These are phyloP conservation scores for Seriola aureovittata DNA, from an alignment of 2,113 vertebrate species.

Conservation along the genomic window DNA sequence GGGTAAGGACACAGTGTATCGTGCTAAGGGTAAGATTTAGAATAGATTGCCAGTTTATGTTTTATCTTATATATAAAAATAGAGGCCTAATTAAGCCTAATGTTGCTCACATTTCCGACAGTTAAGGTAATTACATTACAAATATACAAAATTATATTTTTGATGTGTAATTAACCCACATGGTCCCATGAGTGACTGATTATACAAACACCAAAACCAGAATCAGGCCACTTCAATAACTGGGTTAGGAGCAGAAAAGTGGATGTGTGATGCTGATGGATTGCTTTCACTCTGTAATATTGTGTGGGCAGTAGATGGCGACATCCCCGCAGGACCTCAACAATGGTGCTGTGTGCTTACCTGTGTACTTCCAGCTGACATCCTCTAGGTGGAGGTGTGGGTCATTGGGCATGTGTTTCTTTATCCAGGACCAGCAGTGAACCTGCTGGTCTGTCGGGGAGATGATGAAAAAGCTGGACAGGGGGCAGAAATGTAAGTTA, in stretches of 20 bases:
- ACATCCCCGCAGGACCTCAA: neutral
- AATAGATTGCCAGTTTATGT: neutral
- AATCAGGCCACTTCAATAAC: slow-evolving; percentile 12
- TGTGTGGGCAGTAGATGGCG: slow-evolving; percentile 26
- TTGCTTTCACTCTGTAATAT: neutral
- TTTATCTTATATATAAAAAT: neutral
- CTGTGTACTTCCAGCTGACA: slow-evolving; percentile 98
- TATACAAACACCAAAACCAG: neutral
- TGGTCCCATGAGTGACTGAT: neutral
- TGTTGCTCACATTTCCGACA: slow-evolving; percentile 9
- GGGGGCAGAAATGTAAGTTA: neutral
- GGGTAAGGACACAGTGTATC: too few relatives aligned
- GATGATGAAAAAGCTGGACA: slow-evolving; percentile 95
- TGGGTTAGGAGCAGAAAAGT: neutral
- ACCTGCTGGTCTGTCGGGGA: slow-evolving; percentile 98
- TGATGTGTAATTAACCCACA: slow-evolving; percentile 23
- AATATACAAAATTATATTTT: slow-evolving; percentile 11
- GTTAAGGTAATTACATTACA: neutral
- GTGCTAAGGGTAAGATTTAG: too few relatives aligned
- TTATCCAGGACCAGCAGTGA: slow-evolving; percentile 98
- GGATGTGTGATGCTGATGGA: neutral
- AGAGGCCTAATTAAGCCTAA: neutral
- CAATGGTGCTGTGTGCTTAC: slow-evolving; percentile 70
- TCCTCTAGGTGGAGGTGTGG: slow-evolving; percentile 92
- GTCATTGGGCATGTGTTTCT: slow-evolving; percentile 91